Evolutionary conservation across 2,113 vertebrate genomes (phyloP), one percentile per base, ranked within the genome.

Genomic region (Girardinichthys multiradiatus): DNA sequence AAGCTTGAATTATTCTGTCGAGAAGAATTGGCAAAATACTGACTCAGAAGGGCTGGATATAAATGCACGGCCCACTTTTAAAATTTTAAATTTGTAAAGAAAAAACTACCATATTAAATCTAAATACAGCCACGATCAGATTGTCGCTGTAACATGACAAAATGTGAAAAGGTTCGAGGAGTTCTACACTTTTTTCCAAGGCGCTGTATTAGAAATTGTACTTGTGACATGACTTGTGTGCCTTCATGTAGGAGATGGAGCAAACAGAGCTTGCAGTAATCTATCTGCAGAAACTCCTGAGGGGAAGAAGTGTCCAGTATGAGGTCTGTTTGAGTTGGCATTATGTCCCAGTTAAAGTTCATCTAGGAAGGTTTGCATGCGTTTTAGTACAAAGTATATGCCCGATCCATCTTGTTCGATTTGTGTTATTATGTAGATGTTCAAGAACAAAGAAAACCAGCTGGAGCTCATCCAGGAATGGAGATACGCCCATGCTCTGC

Each of bases 231-330:
- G 17, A 45, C 42, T 45, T 19, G 42, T 60, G n/a, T 7, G 15
- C 70, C 11, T 12, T 27, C 59, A 15, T 62, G 57, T 69, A 99
- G 98, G 94, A 94, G 29, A 96, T 97, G 19, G 97, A 97, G 90
- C 95, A 98, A 64, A 93, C 12, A 68, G 97, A 98, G 79, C 89
- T 95, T 70, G 96, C 96, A 31, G 91, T 95, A 69, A 95, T 97
- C 84, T 87, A 76, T 76, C 82, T 98, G 82, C 97, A 99, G 89
- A 96, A 95, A 79, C 74, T 98, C 76, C 90, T 99, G 58, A 94
- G 97, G 79, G 97, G 97, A 86, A 94, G 96, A 86, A 94, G 92
- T 11, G 54, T 94, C 72, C 97, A 99, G 88, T 95, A 93, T 76
- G 92, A 93, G 96, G 98, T 98, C 82, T 33, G 80, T 68, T 26